Conservation (phyloP, 1,140 invertebrate genomes). For the Cydia strobilella region DNA sequence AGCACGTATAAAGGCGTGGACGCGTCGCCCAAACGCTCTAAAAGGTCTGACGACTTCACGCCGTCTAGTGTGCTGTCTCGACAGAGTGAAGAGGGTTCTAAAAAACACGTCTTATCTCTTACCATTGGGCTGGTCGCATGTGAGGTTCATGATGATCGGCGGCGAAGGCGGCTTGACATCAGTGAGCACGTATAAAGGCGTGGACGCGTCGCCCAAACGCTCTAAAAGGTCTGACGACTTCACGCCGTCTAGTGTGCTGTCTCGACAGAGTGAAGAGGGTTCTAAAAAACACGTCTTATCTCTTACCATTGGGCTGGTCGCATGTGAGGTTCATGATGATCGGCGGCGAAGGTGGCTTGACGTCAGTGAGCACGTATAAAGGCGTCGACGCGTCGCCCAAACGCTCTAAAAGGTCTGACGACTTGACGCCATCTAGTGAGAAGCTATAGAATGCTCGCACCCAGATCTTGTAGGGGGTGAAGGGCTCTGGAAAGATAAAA, state of each 20-base stretch:
- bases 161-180: conserved; percentile 90
- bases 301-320: conserved; percentile 78
- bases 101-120: conserved; percentile 38
- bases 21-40: conserved; percentile 63
- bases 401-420: conserved; percentile 58
- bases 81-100: neutral
- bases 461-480: conserved; percentile 92
- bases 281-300: conserved; percentile 19
- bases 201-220: conserved; percentile 80
- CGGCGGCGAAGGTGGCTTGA: conserved; percentile 89
- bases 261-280: neutral
- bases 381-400: conserved; percentile 82
- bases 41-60: conserved; percentile 57
- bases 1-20: conserved; percentile 86
- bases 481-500: conserved; percentile 76
- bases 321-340: conserved; percentile 91
- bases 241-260: conserved; percentile 50
- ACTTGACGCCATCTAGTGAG: conserved; percentile 55
- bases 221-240: conserved; percentile 59
- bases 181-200: conserved; percentile 86
- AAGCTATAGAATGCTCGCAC: conserved; percentile 85
- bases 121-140: conserved; percentile 83
- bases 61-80: conserved; percentile 46
- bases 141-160: conserved; percentile 89
- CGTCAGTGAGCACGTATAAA: conserved; percentile 88